phyloP scores from a whole-genome alignment of 2,797 vertebrate genomes.

The Cirrhinus mrigala region DNA sequence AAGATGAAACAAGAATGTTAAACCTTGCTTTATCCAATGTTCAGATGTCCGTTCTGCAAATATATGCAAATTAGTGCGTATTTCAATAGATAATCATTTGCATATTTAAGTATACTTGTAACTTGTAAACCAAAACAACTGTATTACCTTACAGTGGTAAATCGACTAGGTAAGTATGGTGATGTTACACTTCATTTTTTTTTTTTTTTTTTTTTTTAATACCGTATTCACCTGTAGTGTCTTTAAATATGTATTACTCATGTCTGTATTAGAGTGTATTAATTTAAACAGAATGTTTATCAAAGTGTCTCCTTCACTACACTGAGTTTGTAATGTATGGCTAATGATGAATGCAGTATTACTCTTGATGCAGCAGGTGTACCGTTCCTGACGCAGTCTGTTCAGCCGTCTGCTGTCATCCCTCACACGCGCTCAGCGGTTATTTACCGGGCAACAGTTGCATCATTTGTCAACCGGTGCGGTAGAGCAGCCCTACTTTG shows the following conservation, averaged over 20 bases:
- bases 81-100: background rate
- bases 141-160: background rate
- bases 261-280: background rate
- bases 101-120: background rate
- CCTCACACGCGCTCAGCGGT: background rate
- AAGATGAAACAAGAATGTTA: background rate
- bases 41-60: background rate
- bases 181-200: too few species aligned
- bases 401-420: conserved; percentile 11
- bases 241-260: background rate
- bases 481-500: conserved; percentile 7
- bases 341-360: conserved; percentile 13
- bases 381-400: conserved; percentile 21
- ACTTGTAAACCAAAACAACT: background rate
- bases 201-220: too few species aligned
- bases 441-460: conserved; percentile 9
- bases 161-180: background rate
- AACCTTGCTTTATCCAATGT: background rate
- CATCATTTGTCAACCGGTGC: conserved; percentile 5
- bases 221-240: background rate
- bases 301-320: background rate
- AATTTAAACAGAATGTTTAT: background rate
- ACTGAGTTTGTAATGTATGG: background rate
- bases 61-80: background rate
- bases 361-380: conserved; percentile 4